Evolutionary conservation across 30 jellyfish, hydroid and myxozoan species (phyloP).

Genomic region (Sanderia malayensis): DNA sequence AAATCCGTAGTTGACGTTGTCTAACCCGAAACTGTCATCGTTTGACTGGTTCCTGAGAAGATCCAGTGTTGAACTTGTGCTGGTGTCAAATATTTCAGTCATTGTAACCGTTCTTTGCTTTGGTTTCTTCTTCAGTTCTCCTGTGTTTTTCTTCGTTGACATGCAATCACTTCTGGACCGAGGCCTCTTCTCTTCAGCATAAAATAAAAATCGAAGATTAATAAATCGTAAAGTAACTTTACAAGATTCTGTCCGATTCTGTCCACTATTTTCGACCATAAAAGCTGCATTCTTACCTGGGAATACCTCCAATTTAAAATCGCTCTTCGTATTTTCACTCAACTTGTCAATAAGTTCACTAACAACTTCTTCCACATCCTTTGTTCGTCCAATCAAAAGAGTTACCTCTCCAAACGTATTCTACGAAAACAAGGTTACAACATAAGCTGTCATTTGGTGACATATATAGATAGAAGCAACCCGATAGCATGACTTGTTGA

Average conservation of each 20-base stretch:
- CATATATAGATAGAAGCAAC: too few species aligned
- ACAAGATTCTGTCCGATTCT: too few species aligned
- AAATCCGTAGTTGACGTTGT: neutral
- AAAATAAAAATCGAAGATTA: neutral
- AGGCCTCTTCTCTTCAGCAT: conserved; percentile 17
- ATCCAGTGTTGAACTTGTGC: conserved; percentile 39
- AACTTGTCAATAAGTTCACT: conserved; percentile 2
- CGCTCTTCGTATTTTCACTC: conserved; percentile 1
- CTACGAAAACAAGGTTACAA: too few species aligned
- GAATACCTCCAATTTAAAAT: neutral
- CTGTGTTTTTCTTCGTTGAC: conserved; percentile 19
- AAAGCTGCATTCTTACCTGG: too few species aligned
- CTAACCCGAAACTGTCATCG: neutral
- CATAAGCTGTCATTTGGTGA: too few species aligned
- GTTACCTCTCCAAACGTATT: conserved; percentile 51
- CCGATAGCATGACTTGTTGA: too few species aligned
- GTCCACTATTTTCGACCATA: too few species aligned
- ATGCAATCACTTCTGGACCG: conserved; percentile 56
- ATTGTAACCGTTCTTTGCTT: conserved; percentile 46
- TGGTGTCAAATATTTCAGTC: conserved; percentile 14
- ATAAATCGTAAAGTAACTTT: too few species aligned
- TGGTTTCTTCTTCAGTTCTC: neutral
- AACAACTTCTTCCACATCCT: conserved; percentile 25
- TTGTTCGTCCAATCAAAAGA: conserved; percentile 47
- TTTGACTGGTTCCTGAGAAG: neutral